Evolutionary conservation across 2,113 vertebrate species (phyloP).

Genomic region (Actenoides hombroni): DNA sequence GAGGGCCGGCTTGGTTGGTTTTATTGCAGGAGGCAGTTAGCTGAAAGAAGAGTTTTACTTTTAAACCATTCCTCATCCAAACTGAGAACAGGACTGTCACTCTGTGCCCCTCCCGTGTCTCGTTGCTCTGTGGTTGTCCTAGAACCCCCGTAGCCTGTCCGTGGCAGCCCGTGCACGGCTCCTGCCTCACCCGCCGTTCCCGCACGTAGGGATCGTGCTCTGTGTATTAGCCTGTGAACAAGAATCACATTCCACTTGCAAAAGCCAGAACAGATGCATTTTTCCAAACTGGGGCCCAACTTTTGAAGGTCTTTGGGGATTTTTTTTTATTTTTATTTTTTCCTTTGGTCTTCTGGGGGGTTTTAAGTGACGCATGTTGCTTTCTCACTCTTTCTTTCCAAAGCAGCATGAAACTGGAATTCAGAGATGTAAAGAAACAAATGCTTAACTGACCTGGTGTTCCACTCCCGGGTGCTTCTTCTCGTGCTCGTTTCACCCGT

Average conservation of each 20-base stretch:
- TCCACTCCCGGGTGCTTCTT: not conserved
- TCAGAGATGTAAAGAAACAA: conserved; percentile 10
- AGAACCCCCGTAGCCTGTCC: conserved; percentile 28
- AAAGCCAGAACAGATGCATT: conserved; percentile 54
- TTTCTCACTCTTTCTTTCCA: conserved; percentile 38
- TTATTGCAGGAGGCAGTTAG: conserved; percentile 66
- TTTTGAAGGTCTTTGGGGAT: not conserved
- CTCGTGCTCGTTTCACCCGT: not conserved
- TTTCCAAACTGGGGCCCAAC: not conserved
- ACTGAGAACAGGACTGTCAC: conserved; percentile 59
- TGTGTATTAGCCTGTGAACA: conserved; percentile 18
- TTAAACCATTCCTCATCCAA: conserved; percentile 66
- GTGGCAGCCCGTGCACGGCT: conserved; percentile 8
- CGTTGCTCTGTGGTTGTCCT: conserved; percentile 64
- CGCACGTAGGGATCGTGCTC: conserved; percentile 33
- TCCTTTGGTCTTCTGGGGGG: not conserved
- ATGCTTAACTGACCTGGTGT: not conserved
- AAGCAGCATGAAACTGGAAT: conserved; percentile 41
- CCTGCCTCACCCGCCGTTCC: not conserved
- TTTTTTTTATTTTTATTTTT: too few relatives aligned
- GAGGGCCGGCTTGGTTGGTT: conserved; percentile 58
- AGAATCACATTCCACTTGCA: conserved; percentile 65
- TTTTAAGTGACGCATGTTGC: not conserved
- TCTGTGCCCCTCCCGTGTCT: conserved; percentile 49
- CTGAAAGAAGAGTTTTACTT: conserved; percentile 69